Evolutionary conservation across 2,888 invertebrate genomes (phyloP).

Genomic region (Nesidiocoris tenuis): DNA sequence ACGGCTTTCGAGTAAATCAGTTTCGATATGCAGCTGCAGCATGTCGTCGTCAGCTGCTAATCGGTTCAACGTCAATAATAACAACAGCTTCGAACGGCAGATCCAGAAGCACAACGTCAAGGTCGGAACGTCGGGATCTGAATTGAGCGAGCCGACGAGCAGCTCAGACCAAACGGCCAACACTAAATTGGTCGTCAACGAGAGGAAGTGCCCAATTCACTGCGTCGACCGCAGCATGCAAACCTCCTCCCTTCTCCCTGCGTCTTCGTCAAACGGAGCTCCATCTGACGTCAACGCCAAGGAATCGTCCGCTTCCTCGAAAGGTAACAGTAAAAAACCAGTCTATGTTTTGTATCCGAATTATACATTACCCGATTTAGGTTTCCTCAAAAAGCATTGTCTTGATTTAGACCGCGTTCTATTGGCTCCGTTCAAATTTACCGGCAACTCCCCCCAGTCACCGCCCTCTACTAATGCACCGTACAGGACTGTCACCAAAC

Average conservation of each 20-base stretch:
- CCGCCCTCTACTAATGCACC: slow-evolving; percentile 45
- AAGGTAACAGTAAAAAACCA: slow-evolving; percentile 58
- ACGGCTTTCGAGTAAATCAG: slow-evolving; percentile 51
- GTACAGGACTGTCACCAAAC: slow-evolving; percentile 70
- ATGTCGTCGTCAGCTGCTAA: slow-evolving; percentile 38
- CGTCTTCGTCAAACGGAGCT: slow-evolving; percentile 14
- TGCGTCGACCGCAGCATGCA: slow-evolving; percentile 74
- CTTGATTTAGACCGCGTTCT: slow-evolving; percentile 65
- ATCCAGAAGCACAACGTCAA: slow-evolving; percentile 44
- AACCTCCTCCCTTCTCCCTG: slow-evolving; percentile 58
- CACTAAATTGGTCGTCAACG: slow-evolving; percentile 43
- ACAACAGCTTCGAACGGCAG: slow-evolving; percentile 57
- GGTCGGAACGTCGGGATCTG: slow-evolving; percentile 46
- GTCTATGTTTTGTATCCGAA: slow-evolving; percentile 89
- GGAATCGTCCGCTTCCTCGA: background rate
- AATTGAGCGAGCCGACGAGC: slow-evolving; percentile 44
- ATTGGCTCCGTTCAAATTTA: slow-evolving; percentile 68
- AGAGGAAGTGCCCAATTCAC: slow-evolving; percentile 60
- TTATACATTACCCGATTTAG: slow-evolving; percentile 84
- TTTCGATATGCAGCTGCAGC: slow-evolving; percentile 53
- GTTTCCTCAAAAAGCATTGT: slow-evolving; percentile 66
- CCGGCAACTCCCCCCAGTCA: slow-evolving; percentile 49
- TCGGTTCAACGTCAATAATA: slow-evolving; percentile 57
- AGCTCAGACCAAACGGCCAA: slow-evolving; percentile 42
- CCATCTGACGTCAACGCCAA: background rate